Evolutionary conservation across 1,140 invertebrate genomes (phyloP).

Genomic region (Drosophila repleta): DNA sequence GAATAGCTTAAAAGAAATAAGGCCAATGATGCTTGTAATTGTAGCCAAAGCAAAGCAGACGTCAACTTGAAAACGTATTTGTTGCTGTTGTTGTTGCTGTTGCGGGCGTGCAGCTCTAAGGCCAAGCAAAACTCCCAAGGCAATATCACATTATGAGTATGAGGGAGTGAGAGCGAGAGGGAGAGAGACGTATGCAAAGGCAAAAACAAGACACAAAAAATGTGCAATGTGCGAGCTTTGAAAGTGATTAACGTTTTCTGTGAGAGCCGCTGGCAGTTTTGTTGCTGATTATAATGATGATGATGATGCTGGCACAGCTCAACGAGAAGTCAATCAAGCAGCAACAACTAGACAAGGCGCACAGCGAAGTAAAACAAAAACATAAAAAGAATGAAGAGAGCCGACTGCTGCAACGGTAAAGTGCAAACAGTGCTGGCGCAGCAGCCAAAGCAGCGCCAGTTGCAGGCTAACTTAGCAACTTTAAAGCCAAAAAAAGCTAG

Average conservation of each 20-base stretch:
- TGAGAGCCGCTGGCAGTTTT: constrained; percentile 34
- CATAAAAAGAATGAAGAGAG: background rate
- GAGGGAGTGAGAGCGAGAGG: background rate
- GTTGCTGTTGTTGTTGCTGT: constrained; percentile 27
- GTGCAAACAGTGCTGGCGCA: background rate
- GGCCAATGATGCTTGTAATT: constrained; percentile 81
- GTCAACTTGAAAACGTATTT: constrained; percentile 48
- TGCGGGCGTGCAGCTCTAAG: constrained; percentile 46
- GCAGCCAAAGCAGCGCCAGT: background rate
- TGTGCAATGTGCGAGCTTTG: constrained; percentile 35
- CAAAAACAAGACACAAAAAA: constrained; percentile 37
- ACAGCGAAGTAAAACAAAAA: constrained; percentile 17
- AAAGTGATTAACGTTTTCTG: constrained; percentile 72
- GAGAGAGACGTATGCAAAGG: constrained; percentile 16
- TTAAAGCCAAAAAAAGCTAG: background rate
- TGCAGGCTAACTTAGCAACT: background rate
- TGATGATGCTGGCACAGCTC: constrained; percentile 8
- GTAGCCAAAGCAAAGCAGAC: constrained; percentile 39
- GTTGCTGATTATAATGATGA: constrained; percentile 1
- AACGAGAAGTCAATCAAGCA: constrained; percentile 39
- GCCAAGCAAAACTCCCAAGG: constrained; percentile 55
- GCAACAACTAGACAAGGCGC: constrained; percentile 3
- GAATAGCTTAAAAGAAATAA: constrained; percentile 63
- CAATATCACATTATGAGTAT: constrained; percentile 40
- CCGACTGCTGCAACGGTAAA: background rate